phyloP scores from a whole-genome alignment of 2,113 vertebrate genomes.

The Thunnus thynnus region DNA sequence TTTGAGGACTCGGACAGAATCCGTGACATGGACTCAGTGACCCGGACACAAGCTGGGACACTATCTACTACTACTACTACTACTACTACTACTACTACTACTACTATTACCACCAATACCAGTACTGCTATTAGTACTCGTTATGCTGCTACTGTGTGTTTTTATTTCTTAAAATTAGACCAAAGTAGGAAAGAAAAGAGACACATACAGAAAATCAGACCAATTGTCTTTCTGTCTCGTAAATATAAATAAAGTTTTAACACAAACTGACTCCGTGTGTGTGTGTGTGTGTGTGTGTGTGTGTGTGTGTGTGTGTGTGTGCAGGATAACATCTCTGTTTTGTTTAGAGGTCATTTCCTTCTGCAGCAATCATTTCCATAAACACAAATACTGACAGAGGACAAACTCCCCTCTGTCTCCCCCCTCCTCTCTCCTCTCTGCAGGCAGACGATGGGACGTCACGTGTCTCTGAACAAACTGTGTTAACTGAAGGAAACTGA shows the following conservation, averaged over 20 bases:
- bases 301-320: slow-evolving; percentile 15
- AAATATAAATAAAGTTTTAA: slow-evolving; percentile 11
- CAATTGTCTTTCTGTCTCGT: neutral
- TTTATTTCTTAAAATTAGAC: too few species aligned
- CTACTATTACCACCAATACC: too few species aligned
- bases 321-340: slow-evolving; percentile 67
- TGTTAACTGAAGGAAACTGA: slow-evolving; percentile 39
- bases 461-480: slow-evolving; percentile 54
- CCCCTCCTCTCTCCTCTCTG: neutral
- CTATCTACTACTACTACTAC: too few species aligned
- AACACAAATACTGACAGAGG: slow-evolving; percentile 54
- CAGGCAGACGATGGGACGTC: slow-evolving; percentile 66
- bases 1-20: too few species aligned
- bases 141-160: neutral
- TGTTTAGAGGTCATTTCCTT: slow-evolving; percentile 66
- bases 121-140: too few species aligned
- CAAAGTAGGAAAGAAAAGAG: too few species aligned
- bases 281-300: neutral
- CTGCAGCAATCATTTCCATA: slow-evolving; percentile 69
- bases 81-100: too few species aligned
- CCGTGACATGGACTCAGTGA: too few species aligned
- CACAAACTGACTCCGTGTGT: neutral
- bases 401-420: neutral
- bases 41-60: too few species aligned
- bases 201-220: neutral